These are phyloP conservation scores for Turnix velox DNA, from an alignment of 2,113 vertebrate genomes.

Conservation along the genomic window DNA sequence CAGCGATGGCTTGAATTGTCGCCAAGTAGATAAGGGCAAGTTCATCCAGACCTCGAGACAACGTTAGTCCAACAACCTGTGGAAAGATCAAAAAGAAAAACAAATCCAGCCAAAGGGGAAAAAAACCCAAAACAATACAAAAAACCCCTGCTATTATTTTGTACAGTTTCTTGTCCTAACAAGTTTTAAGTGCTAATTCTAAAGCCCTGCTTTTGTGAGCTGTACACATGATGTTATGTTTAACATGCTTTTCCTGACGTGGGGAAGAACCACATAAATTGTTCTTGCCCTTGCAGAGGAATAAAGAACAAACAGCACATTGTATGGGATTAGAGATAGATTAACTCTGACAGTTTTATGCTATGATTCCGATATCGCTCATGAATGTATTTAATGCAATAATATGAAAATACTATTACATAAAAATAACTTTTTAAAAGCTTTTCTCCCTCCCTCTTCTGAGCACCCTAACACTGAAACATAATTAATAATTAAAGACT, in stretches of 20 bases:
- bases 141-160: slow-evolving; percentile 4
- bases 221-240: slow-evolving; percentile 46
- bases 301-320: slow-evolving; percentile 37
- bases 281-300: slow-evolving; percentile 11
- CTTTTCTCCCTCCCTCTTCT: not conserved
- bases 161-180: slow-evolving; percentile 44
- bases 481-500: slow-evolving; percentile 50
- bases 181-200: slow-evolving; percentile 63
- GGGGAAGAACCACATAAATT: slow-evolving; percentile 46
- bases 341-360: slow-evolving; percentile 49
- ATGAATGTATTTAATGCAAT: slow-evolving; percentile 42
- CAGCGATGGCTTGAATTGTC: slow-evolving; percentile 89
- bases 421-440: slow-evolving; percentile 51
- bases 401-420: slow-evolving; percentile 34
- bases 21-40: slow-evolving; percentile 92
- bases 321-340: slow-evolving; percentile 41
- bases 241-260: slow-evolving; percentile 56
- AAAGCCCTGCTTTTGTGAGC: slow-evolving; percentile 42
- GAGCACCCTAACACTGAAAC: not conserved
- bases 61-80: slow-evolving; percentile 86
- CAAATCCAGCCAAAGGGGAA: slow-evolving; percentile 5
- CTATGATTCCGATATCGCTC: slow-evolving; percentile 36
- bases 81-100: slow-evolving; percentile 43
- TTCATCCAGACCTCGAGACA: slow-evolving; percentile 87
- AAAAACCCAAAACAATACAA: too few species aligned